Evolutionary conservation across 2,113 vertebrate species (phyloP).

Genomic region (Notiomystis cincta): DNA sequence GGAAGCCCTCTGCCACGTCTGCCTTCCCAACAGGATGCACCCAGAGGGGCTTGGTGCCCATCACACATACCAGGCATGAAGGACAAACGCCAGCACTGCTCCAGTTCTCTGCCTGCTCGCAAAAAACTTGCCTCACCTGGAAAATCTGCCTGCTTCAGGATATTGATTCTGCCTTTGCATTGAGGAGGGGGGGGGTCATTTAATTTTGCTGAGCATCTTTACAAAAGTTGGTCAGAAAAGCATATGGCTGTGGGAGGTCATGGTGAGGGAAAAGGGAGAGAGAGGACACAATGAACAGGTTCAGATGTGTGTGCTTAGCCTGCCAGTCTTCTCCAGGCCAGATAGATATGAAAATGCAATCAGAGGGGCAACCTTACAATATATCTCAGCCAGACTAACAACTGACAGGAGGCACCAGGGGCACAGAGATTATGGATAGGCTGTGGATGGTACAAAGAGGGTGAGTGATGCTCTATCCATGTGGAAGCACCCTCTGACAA

Average conservation of each 20-base stretch:
- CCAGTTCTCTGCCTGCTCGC: neutral
- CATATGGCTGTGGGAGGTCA: neutral
- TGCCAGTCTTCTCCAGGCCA: neutral
- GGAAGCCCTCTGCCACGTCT: neutral
- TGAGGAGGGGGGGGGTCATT: fast-evolving
- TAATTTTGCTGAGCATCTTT: neutral
- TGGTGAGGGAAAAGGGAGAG: neutral
- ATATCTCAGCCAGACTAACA: neutral
- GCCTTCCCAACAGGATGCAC: neutral
- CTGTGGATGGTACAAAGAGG: neutral
- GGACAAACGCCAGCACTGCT: neutral
- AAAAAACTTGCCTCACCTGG: neutral
- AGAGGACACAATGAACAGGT: neutral
- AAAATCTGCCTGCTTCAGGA: neutral
- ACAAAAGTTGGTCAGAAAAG: neutral
- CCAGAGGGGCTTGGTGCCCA: neutral
- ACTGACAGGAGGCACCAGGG: neutral
- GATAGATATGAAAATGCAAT: neutral
- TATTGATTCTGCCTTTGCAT: neutral
- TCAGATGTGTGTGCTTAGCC: neutral
- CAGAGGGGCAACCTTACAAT: neutral
- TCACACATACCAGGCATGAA: fast-evolving
- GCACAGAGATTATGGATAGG: neutral
- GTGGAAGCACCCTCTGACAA: neutral
- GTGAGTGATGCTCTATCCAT: neutral